Conservation (phyloP, 2,113 vertebrate species). For the Thamnaconus septentrionalis region DNA sequence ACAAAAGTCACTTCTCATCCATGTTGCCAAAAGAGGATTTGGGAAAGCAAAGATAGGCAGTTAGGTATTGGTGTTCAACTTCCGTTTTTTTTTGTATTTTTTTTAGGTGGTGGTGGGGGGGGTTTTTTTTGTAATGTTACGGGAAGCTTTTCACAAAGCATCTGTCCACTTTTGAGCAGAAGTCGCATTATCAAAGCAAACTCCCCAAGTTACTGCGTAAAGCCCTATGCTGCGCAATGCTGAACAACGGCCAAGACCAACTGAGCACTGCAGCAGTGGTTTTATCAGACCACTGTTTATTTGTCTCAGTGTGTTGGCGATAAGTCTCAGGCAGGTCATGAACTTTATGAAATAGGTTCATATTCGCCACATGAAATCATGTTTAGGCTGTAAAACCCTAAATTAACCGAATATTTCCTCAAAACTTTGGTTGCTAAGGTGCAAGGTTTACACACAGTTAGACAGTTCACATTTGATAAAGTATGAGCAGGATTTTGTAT, state of each 20-base stretch:
- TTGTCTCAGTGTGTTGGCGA: constrained; percentile 30
- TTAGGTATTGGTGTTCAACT: not conserved
- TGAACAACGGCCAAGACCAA: constrained; percentile 38
- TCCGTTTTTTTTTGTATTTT: not conserved
- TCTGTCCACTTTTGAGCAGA: constrained; percentile 1
- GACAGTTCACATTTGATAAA: not conserved
- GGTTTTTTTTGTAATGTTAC: too few relatives aligned
- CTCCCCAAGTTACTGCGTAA: not conserved
- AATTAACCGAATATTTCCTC: constrained; percentile 16
- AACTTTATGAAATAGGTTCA: constrained; percentile 40
- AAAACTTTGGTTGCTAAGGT: constrained; percentile 7
- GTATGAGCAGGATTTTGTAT: not conserved
- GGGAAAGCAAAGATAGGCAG: constrained; percentile 3
- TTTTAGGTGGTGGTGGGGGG: too few relatives aligned
- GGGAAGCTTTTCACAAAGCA: not conserved
- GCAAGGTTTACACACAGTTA: not conserved
- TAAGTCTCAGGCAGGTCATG: constrained; percentile 40
- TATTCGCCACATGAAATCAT: constrained; percentile 39
- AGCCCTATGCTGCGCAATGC: constrained; percentile 9
- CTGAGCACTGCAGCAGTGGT: constrained; percentile 11
- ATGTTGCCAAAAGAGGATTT: constrained; percentile 28
- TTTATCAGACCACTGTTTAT: constrained; percentile 46
- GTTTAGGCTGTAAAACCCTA: not conserved
- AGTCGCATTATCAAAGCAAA: constrained; percentile 5
- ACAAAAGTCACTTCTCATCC: constrained; percentile 43